These are phyloP conservation scores for Calephelis virginiensis DNA, from an alignment of 1,140 invertebrate genomes.

Conservation along the genomic window DNA sequence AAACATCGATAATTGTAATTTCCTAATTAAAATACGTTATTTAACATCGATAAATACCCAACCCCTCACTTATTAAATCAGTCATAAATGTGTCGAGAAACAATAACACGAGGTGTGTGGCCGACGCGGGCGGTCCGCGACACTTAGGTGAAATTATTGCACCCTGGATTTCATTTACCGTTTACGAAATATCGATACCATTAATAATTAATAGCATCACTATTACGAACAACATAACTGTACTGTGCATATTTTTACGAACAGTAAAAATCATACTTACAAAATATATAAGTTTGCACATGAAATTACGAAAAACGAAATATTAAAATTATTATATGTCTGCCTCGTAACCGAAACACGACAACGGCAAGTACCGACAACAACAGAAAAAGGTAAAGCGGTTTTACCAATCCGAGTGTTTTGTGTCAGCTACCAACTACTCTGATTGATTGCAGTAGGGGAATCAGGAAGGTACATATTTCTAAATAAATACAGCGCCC, in stretches of 20 bases:
- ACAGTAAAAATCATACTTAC: no score
- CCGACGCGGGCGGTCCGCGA: conserved; percentile 59
- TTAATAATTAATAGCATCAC: background rate
- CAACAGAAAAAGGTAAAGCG: no score
- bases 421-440: no score
- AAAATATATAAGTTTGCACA: background rate
- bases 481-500: no score
- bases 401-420: no score
- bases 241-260: background rate
- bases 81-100: conserved; percentile 59
- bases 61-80: conserved; percentile 53
- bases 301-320: no score
- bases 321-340: no score
- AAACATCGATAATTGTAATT: background rate
- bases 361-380: no score
- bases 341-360: no score
- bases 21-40: background rate
- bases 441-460: no score
- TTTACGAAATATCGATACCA: conserved; percentile 6
- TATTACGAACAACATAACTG: background rate
- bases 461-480: no score
- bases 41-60: conserved; percentile 34
- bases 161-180: conserved; percentile 19
- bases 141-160: conserved; percentile 23
- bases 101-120: conserved; percentile 57